Evolutionary conservation across 1,140 invertebrate species (phyloP).

Genomic region (Sitobion miscanthi): DNA sequence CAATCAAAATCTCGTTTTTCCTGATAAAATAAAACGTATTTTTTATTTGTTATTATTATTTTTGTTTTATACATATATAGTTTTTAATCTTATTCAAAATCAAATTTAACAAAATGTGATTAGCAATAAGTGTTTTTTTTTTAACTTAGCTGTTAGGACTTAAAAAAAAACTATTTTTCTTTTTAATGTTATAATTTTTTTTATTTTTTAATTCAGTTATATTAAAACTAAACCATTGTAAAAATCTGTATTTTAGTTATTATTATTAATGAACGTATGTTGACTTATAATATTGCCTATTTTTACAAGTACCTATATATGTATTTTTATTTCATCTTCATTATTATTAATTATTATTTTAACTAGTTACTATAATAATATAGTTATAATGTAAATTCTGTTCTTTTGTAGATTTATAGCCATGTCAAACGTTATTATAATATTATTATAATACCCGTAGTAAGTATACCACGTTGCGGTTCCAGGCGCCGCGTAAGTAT

Average conservation of each 20-base stretch:
- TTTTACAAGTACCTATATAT: background rate
- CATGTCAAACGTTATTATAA: background rate
- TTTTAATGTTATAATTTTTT: background rate
- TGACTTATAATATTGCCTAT: no score
- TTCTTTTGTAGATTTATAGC: slow-evolving; percentile 5
- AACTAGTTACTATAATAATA: background rate
- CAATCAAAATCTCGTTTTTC: background rate
- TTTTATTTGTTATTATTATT: slow-evolving; percentile 7
- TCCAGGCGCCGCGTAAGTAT: background rate
- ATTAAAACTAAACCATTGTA: background rate
- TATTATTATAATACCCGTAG: background rate
- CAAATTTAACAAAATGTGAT: slow-evolving; percentile 12
- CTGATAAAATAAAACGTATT: slow-evolving; percentile 10
- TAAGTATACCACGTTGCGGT: background rate
- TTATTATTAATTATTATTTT: background rate
- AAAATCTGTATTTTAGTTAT: background rate
- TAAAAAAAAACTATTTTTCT: background rate
- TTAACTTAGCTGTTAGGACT: background rate
- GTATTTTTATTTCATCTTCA: slow-evolving; percentile 14
- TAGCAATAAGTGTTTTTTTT: slow-evolving; percentile 8
- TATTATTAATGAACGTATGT: background rate
- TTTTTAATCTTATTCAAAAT: background rate
- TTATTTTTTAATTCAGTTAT: background rate
- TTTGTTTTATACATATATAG: slow-evolving; percentile 18
- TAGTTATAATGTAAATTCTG: background rate